Evolutionary conservation across 2,113 vertebrate species (phyloP).

Genomic region (Sinocyclocheilus anshuiensis): DNA sequence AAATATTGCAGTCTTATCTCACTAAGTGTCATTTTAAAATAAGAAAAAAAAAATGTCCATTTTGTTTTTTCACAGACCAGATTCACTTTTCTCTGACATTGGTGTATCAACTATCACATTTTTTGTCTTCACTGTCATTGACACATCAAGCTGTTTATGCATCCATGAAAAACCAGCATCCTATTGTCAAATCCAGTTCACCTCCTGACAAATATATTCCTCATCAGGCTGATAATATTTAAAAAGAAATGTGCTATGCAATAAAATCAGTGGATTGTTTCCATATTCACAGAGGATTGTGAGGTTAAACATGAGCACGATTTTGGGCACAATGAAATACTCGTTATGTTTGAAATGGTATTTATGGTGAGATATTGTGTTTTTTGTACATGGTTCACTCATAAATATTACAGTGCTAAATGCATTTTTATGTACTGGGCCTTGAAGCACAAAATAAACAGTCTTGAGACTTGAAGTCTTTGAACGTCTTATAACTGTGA

Average conservation of each 20-base stretch:
- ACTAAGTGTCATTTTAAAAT: background rate
- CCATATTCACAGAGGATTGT: background rate
- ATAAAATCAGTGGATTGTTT: slow-evolving; percentile 63
- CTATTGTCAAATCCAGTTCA: slow-evolving; percentile 1
- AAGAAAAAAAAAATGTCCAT: no score
- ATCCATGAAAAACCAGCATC: slow-evolving; percentile 2
- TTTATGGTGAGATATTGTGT: slow-evolving; percentile 65
- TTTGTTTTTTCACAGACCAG: background rate
- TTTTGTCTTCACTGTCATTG: background rate
- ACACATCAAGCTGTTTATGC: background rate
- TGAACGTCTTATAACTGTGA: background rate
- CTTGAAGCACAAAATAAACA: slow-evolving; percentile 51
- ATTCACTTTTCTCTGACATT: background rate
- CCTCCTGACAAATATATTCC: background rate
- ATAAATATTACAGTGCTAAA: slow-evolving; percentile 45
- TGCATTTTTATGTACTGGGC: slow-evolving; percentile 51
- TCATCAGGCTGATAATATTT: slow-evolving; percentile 27
- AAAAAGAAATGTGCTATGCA: slow-evolving; percentile 69
- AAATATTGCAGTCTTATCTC: background rate
- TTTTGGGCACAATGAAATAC: slow-evolving; percentile 66
- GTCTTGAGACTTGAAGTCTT: slow-evolving; percentile 6
- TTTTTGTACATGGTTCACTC: slow-evolving; percentile 56
- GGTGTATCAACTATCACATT: background rate
- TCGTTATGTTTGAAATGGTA: slow-evolving; percentile 73
- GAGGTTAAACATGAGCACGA: background rate